Base-by-base conservation (phyloP, 2,797 vertebrate species). In the Ibycter americanus region DNA sequence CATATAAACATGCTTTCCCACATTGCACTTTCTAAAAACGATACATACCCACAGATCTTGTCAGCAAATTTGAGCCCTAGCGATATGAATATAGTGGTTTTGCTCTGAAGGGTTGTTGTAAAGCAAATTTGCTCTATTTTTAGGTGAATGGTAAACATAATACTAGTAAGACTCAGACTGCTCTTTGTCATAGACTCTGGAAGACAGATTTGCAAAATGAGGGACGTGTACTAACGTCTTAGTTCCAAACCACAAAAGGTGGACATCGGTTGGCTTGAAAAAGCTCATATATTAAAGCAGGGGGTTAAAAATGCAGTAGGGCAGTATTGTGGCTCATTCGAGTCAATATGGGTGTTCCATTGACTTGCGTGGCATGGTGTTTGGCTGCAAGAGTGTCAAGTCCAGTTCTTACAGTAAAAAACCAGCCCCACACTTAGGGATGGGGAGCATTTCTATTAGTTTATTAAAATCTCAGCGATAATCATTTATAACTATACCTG, bases 1-100 rank as follows among this genome's bases (percentile, higher is more conserved):
- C 61, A 44, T 76, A 58, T 81, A 96, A 96, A 89, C 63, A 90
- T 7, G 3, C 7, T 19, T 89, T 89, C 32, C 93, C 52, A 3
- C 86, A 29, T 12, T 85, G 71, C 22, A 13, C 68, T 95, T 95
- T 87, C 73, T 89, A 70, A 87, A 96, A 94, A 78, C 80, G 36
- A 38, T 61, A 18, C 31, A 7, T 91, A 31, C 26, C 78, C 90
- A 58, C 90, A 92, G 59, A 65, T 87, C 63, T 89, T 74, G 56
- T 95, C 90, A 94, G 95, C 38, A 0, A 85, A 67, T 93, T 55
- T 90, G 34, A 92, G 51, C 54, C 54, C 34, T 74, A 67, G 29
- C n/a, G 61, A 46, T 87, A 19, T 65, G 63, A 71, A 54, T 92
- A 8, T 11, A 55, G 32, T 9, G 20, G 9, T 63, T 87, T 83